phyloP scores from a whole-genome alignment of 2,113 vertebrate genomes.

The Hyperopisus bebe region DNA sequence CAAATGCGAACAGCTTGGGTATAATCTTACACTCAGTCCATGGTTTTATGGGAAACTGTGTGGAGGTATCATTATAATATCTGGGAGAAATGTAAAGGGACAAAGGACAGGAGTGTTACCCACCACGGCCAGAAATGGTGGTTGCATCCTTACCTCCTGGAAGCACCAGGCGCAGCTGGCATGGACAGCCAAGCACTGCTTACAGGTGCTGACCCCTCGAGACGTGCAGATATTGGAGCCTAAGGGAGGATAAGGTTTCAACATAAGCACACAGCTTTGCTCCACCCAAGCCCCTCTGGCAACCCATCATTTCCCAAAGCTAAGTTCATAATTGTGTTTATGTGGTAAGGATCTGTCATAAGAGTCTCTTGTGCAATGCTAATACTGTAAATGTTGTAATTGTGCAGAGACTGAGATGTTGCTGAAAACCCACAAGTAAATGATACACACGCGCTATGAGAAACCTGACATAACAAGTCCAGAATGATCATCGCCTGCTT shows the following conservation, averaged over 20 bases:
- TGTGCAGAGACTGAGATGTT: background rate
- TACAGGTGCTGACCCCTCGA: slow-evolving; percentile 87
- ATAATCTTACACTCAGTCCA: background rate
- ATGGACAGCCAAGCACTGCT: slow-evolving; percentile 84
- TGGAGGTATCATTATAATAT: background rate
- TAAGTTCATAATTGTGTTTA: background rate
- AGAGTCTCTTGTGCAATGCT: background rate
- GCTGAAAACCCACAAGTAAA: background rate
- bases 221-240: slow-evolving; percentile 81
- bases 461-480: background rate
- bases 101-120: background rate
- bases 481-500: background rate
- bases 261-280: background rate
- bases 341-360: background rate
- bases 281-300: background rate
- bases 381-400: background rate
- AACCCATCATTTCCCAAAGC: background rate
- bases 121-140: background rate
- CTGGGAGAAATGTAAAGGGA: background rate
- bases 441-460: background rate
- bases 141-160: slow-evolving; percentile 69
- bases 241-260: slow-evolving; percentile 43
- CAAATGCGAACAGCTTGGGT: background rate
- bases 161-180: slow-evolving; percentile 88
- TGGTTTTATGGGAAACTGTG: background rate